These are phyloP conservation scores for Platorchestia sp. DNA, from an alignment of 1,140 invertebrate species.

Conservation along the genomic window DNA sequence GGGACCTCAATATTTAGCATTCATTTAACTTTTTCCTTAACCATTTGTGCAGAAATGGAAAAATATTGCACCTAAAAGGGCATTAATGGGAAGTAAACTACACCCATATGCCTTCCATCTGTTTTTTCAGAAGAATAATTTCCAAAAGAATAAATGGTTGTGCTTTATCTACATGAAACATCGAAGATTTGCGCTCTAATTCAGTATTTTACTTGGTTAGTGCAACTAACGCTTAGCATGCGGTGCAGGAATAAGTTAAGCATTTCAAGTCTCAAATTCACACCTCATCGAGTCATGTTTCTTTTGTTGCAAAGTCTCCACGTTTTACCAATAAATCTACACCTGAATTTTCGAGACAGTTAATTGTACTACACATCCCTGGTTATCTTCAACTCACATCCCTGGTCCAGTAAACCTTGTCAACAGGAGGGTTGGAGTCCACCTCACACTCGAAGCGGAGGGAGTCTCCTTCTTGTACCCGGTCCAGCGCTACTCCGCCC, in stretches of 20 bases:
- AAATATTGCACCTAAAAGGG: too few relatives aligned
- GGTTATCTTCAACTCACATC: constrained; percentile 79
- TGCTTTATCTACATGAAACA: too few relatives aligned
- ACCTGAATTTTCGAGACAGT: not conserved
- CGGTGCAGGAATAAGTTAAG: too few relatives aligned
- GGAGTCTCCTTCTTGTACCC: constrained; percentile 85
- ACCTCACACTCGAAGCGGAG: constrained; percentile 93
- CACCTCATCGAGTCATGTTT: not conserved
- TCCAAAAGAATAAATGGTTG: too few relatives aligned
- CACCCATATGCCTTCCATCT: too few relatives aligned
- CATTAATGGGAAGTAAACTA: too few relatives aligned
- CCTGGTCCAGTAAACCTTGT: constrained; percentile 92
- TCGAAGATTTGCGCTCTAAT: too few relatives aligned
- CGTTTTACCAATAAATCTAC: not conserved
- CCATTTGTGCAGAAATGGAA: too few relatives aligned
- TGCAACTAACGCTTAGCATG: too few relatives aligned
- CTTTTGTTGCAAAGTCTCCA: not conserved
- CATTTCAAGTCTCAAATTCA: not conserved
- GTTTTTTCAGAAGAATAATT: too few relatives aligned
- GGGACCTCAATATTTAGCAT: not conserved
- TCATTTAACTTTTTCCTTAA: too few relatives aligned
- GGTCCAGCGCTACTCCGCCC: constrained; percentile 51
- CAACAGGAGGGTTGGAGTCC: constrained; percentile 84
- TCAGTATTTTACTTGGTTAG: too few relatives aligned
- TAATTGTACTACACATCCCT: not conserved